Conservation (phyloP, 2,797 vertebrate species). For the Buceros bicornis region DNA sequence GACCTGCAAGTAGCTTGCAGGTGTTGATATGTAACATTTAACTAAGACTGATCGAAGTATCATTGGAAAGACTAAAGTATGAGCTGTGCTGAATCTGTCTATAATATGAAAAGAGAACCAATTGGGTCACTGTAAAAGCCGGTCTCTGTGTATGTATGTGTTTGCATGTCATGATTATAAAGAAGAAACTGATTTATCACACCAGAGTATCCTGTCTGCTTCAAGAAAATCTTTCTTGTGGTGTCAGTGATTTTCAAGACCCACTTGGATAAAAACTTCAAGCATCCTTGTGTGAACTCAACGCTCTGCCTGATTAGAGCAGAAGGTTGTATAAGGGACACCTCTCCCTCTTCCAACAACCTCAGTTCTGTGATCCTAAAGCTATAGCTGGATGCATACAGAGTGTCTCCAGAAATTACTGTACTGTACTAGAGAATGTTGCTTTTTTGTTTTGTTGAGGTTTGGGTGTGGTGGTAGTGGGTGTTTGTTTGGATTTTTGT, state of each 20-base stretch:
- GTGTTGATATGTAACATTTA: background rate
- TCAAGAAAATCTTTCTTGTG: background rate
- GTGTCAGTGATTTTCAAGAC: background rate
- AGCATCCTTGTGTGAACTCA: background rate
- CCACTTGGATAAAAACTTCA: background rate
- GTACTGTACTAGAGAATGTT: background rate
- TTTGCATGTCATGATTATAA: background rate
- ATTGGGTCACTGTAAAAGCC: background rate
- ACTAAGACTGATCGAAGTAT: background rate
- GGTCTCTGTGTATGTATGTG: accelerated
- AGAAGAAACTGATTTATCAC: background rate
- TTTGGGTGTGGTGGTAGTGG: background rate
- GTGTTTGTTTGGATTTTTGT: background rate
- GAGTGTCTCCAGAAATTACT: background rate
- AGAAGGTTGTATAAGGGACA: background rate
- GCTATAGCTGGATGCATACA: background rate
- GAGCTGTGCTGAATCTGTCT: background rate
- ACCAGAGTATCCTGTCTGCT: background rate
- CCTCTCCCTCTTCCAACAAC: background rate
- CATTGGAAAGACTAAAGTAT: background rate
- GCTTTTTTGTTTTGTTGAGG: background rate
- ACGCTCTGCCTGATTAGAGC: background rate
- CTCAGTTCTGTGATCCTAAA: background rate
- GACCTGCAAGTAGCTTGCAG: background rate
- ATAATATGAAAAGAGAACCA: background rate